Conservation (phyloP, 2,113 vertebrate genomes). For the pig (Sus scrofa) region DNA sequence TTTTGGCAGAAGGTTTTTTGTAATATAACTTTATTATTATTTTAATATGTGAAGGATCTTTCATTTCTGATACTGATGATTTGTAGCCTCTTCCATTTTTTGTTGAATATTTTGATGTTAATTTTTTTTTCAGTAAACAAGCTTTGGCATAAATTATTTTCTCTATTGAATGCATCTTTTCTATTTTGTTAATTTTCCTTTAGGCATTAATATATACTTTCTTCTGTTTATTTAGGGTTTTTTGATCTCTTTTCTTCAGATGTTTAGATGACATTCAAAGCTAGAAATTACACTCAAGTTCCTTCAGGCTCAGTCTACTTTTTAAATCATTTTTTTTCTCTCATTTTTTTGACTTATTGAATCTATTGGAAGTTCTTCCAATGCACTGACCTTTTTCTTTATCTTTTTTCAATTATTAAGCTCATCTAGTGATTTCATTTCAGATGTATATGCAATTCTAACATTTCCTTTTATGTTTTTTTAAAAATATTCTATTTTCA, state of each 20-base stretch:
- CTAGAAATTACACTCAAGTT: background rate
- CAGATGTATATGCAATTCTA: background rate
- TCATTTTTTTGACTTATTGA: background rate
- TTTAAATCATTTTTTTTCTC: background rate
- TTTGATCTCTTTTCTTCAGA: background rate
- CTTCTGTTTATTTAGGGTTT: background rate
- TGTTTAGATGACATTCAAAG: background rate
- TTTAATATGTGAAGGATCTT: background rate
- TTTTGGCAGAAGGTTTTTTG: background rate
- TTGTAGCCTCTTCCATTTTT: background rate
- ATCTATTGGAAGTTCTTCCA: background rate
- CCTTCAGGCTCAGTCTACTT: background rate
- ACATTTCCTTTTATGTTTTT: background rate
- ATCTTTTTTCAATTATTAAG: background rate
- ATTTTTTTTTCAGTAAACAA: background rate
- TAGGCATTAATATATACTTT: background rate
- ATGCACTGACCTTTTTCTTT: background rate
- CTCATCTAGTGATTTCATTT: background rate
- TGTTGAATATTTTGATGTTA: background rate
- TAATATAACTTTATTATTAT: background rate
- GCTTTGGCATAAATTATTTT: background rate
- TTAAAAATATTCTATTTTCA: background rate
- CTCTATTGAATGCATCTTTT: background rate
- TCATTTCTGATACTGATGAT: conserved; percentile 13
- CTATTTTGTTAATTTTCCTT: background rate